These are phyloP conservation scores for Molossus alvarezi DNA, from an alignment of 2,797 vertebrate species.

Conservation along the genomic window DNA sequence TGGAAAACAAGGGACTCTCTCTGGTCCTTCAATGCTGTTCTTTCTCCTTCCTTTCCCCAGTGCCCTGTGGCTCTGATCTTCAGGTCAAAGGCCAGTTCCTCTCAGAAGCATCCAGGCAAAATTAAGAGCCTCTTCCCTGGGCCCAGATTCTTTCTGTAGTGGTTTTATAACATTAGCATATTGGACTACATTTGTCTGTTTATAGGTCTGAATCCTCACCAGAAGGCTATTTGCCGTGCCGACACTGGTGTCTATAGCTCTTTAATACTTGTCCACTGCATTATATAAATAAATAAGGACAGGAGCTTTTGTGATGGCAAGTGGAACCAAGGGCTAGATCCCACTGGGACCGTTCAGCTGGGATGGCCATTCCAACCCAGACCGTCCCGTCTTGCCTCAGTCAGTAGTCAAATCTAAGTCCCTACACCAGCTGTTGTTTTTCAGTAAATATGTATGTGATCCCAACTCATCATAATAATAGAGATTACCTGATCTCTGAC, in stretches of 20 bases:
- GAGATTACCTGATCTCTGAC: neutral
- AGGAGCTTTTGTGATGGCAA: neutral
- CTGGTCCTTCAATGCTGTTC: neutral
- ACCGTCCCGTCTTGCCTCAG: neutral
- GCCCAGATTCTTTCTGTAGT: neutral
- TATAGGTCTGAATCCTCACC: neutral
- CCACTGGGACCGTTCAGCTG: neutral
- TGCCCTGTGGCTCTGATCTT: neutral
- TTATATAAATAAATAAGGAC: neutral
- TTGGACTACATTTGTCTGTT: conserved; percentile 24
- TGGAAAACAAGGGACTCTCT: neutral
- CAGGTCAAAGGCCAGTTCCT: neutral
- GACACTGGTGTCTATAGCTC: neutral
- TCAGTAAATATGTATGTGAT: neutral
- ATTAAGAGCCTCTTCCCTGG: neutral
- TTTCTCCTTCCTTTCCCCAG: neutral
- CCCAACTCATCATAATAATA: neutral
- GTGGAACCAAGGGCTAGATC: neutral
- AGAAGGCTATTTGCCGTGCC: neutral
- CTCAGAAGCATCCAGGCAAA: conserved; percentile 4
- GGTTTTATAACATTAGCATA: neutral
- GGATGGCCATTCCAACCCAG: neutral
- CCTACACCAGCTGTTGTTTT: neutral
- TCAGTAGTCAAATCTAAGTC: neutral
- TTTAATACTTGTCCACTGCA: neutral